Conservation (phyloP, 2,797 vertebrate species). For the Meda fulgida region DNA sequence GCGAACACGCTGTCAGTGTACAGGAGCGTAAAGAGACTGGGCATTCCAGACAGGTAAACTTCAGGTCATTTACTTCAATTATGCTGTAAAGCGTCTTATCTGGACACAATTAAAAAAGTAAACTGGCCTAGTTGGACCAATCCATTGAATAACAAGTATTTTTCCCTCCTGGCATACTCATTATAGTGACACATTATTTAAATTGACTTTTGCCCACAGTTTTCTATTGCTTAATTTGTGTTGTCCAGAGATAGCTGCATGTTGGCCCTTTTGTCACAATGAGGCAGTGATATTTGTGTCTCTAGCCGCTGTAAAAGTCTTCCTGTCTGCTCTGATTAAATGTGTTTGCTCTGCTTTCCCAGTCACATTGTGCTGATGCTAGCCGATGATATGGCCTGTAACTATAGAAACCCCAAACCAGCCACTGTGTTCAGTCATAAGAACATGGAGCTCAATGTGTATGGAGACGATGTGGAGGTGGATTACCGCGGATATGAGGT, state of each 20-base stretch:
- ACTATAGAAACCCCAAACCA: conserved; percentile 95
- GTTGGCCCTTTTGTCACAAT: background rate
- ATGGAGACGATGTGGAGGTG: conserved; percentile 97
- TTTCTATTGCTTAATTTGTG: conserved; percentile 12
- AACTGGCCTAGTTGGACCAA: background rate
- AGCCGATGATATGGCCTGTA: conserved; percentile 99
- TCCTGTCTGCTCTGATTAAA: conserved; percentile 39
- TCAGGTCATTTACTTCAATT: background rate
- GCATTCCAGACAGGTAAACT: conserved; percentile 94
- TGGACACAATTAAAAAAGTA: background rate
- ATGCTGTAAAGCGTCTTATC: background rate
- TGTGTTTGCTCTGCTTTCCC: conserved; percentile 39
- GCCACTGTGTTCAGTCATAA: conserved; percentile 98
- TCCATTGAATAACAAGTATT: conserved; percentile 2
- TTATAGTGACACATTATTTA: conserved; percentile 8
- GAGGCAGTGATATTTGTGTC: conserved; percentile 23
- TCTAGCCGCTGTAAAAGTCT: conserved; percentile 17
- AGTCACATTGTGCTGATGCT: conserved; percentile 99
- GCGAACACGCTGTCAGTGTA: conserved; percentile 97
- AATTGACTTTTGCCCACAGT: background rate
- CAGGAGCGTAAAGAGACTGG: conserved; percentile 95
- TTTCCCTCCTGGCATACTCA: background rate
- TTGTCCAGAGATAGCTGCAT: conserved; percentile 16
- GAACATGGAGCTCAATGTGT: conserved; percentile 98
- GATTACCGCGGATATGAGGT: conserved; percentile 99